These are phyloP conservation scores for Rhodeus uyekii DNA, from an alignment of 2,797 vertebrate species.

Conservation along the genomic window DNA sequence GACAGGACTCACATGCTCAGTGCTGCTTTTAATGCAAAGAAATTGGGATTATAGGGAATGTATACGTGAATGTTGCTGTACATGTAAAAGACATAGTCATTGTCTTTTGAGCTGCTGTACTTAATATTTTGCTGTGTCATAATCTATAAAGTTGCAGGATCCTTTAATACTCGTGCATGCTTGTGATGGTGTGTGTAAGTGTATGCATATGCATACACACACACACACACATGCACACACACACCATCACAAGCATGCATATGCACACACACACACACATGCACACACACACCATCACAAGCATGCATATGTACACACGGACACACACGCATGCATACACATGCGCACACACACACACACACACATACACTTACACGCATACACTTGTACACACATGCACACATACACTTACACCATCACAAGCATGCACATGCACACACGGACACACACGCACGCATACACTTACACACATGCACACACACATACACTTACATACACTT, in stretches of 20 bases:
- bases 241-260: neutral
- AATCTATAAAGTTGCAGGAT: neutral
- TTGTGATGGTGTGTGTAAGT: too few species aligned
- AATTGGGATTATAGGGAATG: neutral
- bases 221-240: neutral
- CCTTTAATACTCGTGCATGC: too few species aligned
- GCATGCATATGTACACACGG: too few species aligned
- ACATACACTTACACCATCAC: conserved; percentile 43
- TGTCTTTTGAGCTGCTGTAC: neutral
- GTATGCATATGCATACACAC: neutral
- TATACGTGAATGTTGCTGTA: neutral
- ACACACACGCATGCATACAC: neutral
- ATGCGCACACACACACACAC: neutral
- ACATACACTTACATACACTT: conserved; percentile 51
- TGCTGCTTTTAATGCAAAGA: neutral
- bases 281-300: conserved; percentile 46
- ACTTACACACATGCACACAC: neutral
- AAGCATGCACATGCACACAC: too few species aligned
- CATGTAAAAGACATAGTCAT: neutral
- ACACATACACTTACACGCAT: too few species aligned
- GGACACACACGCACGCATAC: neutral
- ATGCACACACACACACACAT: conserved; percentile 45
- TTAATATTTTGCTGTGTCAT: neutral
- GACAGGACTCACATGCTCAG: neutral
- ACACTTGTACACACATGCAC: conserved; percentile 44